These are phyloP conservation scores for Lordiphosa fenestrarum DNA, from an alignment of 2,888 invertebrate species.

Conservation along the genomic window DNA sequence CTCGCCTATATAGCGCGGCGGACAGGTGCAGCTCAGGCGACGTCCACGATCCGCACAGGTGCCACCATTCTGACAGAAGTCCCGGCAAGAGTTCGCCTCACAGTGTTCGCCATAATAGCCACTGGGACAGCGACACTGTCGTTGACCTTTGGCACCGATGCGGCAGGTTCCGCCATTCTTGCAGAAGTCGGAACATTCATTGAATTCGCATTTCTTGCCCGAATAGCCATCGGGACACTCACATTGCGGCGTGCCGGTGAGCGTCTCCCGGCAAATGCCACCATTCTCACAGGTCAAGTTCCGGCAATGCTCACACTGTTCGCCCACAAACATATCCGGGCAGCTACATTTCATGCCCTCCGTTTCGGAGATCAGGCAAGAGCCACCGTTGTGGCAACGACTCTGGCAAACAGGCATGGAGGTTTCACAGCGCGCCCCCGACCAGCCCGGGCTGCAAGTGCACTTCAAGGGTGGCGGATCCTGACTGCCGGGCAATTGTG, in stretches of 20 bases:
- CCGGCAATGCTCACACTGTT: slow-evolving; percentile 83
- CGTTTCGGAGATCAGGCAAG: slow-evolving; percentile 80
- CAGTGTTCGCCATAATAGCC: slow-evolving; percentile 81
- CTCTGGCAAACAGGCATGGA: slow-evolving; percentile 82
- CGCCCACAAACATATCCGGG: slow-evolving; percentile 81
- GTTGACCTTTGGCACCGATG: slow-evolving; percentile 77
- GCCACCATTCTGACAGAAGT: slow-evolving; percentile 82
- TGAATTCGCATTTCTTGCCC: slow-evolving; percentile 84
- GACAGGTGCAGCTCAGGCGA: slow-evolving; percentile 74
- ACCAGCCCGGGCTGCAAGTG: slow-evolving; percentile 84
- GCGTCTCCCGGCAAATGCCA: slow-evolving; percentile 82
- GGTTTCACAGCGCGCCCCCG: slow-evolving; percentile 85
- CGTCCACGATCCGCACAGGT: slow-evolving; percentile 72
- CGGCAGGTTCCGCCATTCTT: slow-evolving; percentile 81
- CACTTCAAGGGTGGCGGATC: slow-evolving; percentile 81
- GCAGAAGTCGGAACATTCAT: slow-evolving; percentile 83
- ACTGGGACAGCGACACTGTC: slow-evolving; percentile 75
- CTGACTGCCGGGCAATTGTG: slow-evolving; percentile 67
- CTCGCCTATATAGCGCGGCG: slow-evolving; percentile 76
- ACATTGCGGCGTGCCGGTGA: slow-evolving; percentile 81
- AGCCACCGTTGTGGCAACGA: slow-evolving; percentile 84
- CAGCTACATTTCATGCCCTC: slow-evolving; percentile 82
- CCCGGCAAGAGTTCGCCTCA: slow-evolving; percentile 81
- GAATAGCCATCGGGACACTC: slow-evolving; percentile 82
- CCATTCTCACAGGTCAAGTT: slow-evolving; percentile 83